Conservation (phyloP, 2,113 vertebrate genomes). For the Henicopernis longicauda region DNA sequence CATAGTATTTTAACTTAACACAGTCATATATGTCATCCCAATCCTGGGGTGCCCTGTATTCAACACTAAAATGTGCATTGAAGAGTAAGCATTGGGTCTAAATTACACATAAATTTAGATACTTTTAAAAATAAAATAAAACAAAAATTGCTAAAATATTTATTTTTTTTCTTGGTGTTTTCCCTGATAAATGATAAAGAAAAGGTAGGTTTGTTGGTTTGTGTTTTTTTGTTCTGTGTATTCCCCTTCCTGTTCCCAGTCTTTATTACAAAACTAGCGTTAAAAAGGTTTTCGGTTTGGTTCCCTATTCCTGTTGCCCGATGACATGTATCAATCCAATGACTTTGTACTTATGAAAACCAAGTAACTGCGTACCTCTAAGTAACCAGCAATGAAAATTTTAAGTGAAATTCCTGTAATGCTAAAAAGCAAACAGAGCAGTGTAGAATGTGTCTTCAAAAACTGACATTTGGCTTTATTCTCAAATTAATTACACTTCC, state of each 20-base stretch:
- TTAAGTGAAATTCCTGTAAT: neutral
- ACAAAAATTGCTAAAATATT: neutral
- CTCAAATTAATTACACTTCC: neutral
- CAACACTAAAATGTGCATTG: neutral
- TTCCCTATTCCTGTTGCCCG: neutral
- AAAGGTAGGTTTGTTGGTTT: neutral
- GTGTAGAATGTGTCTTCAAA: neutral
- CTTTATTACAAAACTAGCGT: neutral
- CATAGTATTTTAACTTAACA: neutral
- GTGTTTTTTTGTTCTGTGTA: neutral
- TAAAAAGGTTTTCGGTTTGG: neutral
- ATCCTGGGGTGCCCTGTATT: neutral
- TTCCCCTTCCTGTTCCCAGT: neutral
- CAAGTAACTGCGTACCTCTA: neutral
- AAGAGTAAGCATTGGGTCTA: neutral
- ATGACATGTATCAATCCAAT: neutral
- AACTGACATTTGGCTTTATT: neutral
- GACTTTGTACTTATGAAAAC: neutral
- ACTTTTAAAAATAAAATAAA: neutral
- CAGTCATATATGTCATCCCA: neutral
- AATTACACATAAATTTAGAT: neutral
- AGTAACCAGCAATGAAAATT: neutral
- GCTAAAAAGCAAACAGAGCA: neutral
- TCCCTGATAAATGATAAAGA: neutral
- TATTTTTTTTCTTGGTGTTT: neutral